These are phyloP conservation scores for Chymomyza costata DNA, from an alignment of 1,140 invertebrate genomes.

Conservation along the genomic window DNA sequence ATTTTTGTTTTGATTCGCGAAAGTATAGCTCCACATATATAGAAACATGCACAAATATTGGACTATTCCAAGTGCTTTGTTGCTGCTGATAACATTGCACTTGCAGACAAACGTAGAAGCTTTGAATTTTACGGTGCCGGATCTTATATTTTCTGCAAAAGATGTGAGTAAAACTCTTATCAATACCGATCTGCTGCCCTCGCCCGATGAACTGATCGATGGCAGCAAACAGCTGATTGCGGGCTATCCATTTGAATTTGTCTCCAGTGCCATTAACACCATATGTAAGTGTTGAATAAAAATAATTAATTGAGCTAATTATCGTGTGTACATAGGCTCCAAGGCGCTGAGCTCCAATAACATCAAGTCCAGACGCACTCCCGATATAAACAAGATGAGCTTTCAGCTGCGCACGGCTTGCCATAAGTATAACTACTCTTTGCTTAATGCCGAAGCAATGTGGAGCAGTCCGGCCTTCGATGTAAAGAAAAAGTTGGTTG, in stretches of 20 bases:
- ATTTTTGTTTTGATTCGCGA: no score
- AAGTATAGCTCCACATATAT: no score
- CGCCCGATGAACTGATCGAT: slow-evolving; percentile 55
- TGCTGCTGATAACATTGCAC: slow-evolving; percentile 18
- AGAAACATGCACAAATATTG: no score
- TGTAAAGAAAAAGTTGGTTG: slow-evolving; percentile 57
- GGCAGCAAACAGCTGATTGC: slow-evolving; percentile 57
- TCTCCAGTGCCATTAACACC: slow-evolving; percentile 46
- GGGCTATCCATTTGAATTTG: slow-evolving; percentile 66
- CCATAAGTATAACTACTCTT: slow-evolving; percentile 29
- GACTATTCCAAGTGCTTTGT: no score
- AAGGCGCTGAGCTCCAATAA: slow-evolving; percentile 50
- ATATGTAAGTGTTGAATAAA: slow-evolving; percentile 49
- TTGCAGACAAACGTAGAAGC: background rate
- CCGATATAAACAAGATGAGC: slow-evolving; percentile 50
- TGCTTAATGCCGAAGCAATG: slow-evolving; percentile 44
- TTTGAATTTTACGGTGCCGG: slow-evolving; percentile 37
- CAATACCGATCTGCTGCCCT: slow-evolving; percentile 50
- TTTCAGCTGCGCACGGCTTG: slow-evolving; percentile 59
- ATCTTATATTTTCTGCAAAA: slow-evolving; percentile 34
- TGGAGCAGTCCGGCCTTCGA: slow-evolving; percentile 58
- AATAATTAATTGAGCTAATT: background rate
- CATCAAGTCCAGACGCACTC: slow-evolving; percentile 48
- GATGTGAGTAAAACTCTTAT: slow-evolving; percentile 36
- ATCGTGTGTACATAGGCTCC: slow-evolving; percentile 76